Percentiles rank a stretch among this genome's conserved stretches.
Evolutionary conservation across 2,113 vertebrate genomes (phyloP).

Genomic region (Budorcas taxicolor): DNA sequence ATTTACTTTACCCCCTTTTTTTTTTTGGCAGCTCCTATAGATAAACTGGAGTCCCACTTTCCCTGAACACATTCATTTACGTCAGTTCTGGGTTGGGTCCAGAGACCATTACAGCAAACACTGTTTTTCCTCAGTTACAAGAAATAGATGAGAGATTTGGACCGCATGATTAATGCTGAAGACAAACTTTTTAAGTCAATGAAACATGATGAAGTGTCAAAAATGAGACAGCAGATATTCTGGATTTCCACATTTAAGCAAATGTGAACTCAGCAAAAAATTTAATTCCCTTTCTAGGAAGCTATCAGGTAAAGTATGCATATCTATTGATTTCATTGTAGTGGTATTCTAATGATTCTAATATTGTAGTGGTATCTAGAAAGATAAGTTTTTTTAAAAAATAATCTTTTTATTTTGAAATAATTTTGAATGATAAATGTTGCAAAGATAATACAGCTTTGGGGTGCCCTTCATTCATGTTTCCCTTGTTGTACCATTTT

Average conservation of each 20-base stretch:
- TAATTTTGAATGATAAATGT: constrained; percentile 25
- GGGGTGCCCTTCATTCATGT: background rate
- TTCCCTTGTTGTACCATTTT: background rate
- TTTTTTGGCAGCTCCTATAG: background rate
- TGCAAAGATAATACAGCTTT: background rate
- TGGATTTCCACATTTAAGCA: background rate
- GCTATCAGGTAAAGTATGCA: background rate
- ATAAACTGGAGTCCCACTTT: background rate
- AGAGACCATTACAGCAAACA: background rate
- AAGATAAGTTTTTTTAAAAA: background rate
- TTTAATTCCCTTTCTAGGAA: background rate
- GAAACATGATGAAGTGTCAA: background rate
- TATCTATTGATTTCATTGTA: background rate
- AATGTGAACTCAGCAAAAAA: background rate
- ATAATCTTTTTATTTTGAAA: background rate
- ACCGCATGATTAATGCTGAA: background rate
- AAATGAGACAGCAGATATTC: background rate
- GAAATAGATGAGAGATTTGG: constrained; percentile 2
- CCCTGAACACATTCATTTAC: background rate
- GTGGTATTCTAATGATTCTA: background rate
- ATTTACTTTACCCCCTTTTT: background rate
- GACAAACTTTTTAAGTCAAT: background rate
- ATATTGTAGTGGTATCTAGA: background rate
- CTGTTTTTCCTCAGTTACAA: constrained; percentile 29
- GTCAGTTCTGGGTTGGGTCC: background rate